A percentile compares a stretch with the other conserved stretches of the same genome.
These are phyloP conservation scores for Lamellibrachia satsuma DNA, from an alignment of 2,888 invertebrate genomes.

Conservation along the genomic window DNA sequence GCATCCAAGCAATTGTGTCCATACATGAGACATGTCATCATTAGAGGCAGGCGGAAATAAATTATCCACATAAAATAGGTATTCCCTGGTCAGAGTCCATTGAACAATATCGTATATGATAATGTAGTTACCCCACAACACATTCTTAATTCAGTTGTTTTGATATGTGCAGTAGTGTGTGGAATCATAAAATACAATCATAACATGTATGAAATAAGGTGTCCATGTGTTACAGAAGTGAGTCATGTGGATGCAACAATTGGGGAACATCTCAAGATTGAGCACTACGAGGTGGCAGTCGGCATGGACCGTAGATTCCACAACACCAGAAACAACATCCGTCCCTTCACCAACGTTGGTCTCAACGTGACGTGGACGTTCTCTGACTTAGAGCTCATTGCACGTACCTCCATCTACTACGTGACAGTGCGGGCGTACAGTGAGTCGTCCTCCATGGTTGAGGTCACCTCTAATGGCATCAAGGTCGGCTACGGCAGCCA, in stretches of 20 bases:
- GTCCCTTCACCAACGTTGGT: conserved; percentile 49
- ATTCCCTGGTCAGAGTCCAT: no score
- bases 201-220: no score
- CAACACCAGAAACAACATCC: no score
- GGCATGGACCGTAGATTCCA: conserved; percentile 50
- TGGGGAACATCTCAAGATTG: conserved; percentile 42
- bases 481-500: conserved; percentile 39
- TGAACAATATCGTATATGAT: no score
- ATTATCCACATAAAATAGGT: no score
- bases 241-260: conserved; percentile 24
- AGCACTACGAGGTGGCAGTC: conserved; percentile 47
- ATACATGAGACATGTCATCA: no score
- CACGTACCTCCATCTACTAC: conserved; percentile 44
- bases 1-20: no score
- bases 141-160: no score
- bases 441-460: conserved; percentile 40
- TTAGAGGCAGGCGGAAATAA: no score
- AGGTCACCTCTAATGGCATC: conserved; percentile 49
- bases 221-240: neutral
- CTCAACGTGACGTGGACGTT: conserved; percentile 46
- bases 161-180: no score
- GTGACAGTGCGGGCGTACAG: conserved; percentile 49
- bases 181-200: no score
- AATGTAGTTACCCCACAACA: no score
- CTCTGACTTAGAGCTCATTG: conserved; percentile 42